These are phyloP conservation scores for Hyperoodon ampullatus DNA, from an alignment of 2,113 vertebrate genomes.

Conservation along the genomic window DNA sequence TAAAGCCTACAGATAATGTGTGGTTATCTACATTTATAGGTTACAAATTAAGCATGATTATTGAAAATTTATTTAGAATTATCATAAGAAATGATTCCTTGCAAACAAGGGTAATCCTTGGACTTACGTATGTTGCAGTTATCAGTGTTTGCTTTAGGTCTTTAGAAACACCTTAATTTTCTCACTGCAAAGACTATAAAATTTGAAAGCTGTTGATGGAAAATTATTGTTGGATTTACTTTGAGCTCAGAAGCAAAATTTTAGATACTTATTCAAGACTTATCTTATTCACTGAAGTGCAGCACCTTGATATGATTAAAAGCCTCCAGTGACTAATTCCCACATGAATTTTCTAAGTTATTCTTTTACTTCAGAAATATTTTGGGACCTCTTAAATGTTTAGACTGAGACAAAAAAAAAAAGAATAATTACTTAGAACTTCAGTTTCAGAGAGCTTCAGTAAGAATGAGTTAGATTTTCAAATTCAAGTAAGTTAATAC, in stretches of 20 bases:
- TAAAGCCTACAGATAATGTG: too few relatives aligned
- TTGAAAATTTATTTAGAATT: slow-evolving; percentile 22
- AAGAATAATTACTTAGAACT: not conserved
- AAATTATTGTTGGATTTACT: slow-evolving; percentile 26
- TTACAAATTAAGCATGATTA: not conserved
- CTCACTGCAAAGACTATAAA: not conserved
- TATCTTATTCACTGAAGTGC: not conserved
- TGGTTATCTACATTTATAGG: not conserved
- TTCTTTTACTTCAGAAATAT: slow-evolving; percentile 36
- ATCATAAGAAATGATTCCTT: not conserved
- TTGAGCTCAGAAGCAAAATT: not conserved
- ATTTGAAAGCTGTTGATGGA: not conserved
- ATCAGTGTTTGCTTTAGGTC: not conserved
- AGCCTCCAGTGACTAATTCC: not conserved
- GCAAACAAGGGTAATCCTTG: not conserved
- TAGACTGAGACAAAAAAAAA: not conserved
- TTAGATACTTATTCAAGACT: not conserved
- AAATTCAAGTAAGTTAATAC: not conserved
- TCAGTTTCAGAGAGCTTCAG: slow-evolving; percentile 19
- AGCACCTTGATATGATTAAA: not conserved
- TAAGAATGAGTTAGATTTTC: slow-evolving; percentile 17
- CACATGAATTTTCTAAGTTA: not conserved
- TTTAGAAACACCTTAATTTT: slow-evolving; percentile 25
- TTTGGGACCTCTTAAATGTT: not conserved
- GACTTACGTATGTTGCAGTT: not conserved